Evolutionary conservation across 2,888 invertebrate genomes (phyloP), one percentile per base, ranked within the genome.

Genomic region (Agrotis exclamationis): DNA sequence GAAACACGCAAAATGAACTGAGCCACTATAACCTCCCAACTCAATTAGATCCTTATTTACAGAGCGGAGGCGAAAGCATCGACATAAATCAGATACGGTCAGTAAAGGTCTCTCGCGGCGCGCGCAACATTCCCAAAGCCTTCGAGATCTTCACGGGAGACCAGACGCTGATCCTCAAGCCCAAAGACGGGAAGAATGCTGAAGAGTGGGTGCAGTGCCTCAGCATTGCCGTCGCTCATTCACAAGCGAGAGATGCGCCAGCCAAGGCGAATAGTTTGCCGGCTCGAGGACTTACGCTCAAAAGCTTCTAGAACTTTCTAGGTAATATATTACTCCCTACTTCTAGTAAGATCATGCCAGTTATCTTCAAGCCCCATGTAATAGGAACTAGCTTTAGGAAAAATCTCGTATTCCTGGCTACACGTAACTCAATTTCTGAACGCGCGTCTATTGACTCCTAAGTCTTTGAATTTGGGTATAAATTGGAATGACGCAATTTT

Each of bases 161-260:
- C 93, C 98, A 98, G 93, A 98, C 98, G 14, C 97, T 99, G 83
- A 98, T 99, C 88, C 97, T 99, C 84, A 99, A 99, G 95, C 99
- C 99, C 11, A 99, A 98, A 93, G 99, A 99, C 91, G 98, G 98
- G 57, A 98, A 98, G 94, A 98, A 99, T 92, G 99, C 99, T 1
- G 99, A 99, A 94, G 98, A 99, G 93, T 99, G 99, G 99, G 98
- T 99, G 58, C 99, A 99, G 93, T 99, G 98, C 93, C 97, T 99
- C 78, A 99, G 98, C 90, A 98, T 99, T 79, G 99, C 99, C 6
- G 98, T 99, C 16, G 99, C 99, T 0, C 98, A 99, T 92, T 98
- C 98, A 0, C 98, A 98, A 85, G 97, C 97, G 0, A 92, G 97
- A 48, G 97, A 97, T 73, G 92, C 93, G 2, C 96, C 96, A 0